Evolutionary conservation across 2,888 invertebrate genomes (phyloP), one percentile per base, ranked within the genome.

Genomic region (Melinaea menophilus): DNA sequence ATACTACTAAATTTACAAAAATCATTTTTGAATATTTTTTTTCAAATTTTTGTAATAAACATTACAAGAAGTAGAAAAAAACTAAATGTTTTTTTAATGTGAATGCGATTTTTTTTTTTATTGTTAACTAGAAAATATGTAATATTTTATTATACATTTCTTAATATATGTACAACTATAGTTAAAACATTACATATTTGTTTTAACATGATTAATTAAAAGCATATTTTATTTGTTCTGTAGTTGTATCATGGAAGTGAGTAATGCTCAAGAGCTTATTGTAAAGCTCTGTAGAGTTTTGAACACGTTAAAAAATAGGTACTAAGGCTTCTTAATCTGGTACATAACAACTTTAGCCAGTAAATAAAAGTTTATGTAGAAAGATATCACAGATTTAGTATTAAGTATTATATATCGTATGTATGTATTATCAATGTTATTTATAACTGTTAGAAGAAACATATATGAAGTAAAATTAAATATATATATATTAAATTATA

Each of bases 241-340:
- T 34, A 51, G 57, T 62, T 51, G 37, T 46, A 31, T 51, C 22
- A 51, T 48, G 35, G 1, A 57, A 45, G 59, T 59, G 48, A 56
- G 59, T 58, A 45, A 51, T 41, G 51, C 59, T 46, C 33, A 59
- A 48, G 31, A 61, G 62, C 60, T 65, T 63, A 58, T 59, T 33
- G 51, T 51, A 33, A 60, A 67, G 47, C 57, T 55, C 22, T 11
- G 51, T 34, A 48, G 47, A 61, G 63, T 65, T 67, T 58, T 59
- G 58, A 59, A 58, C 65, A 59, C 63, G 63, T 59, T 65, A 56
- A 63, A 57, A 61, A 57, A 65, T 59, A 65, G 63, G 61, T 59
- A 58, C 59, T 63, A 61, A 61, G 63, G 58, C 55, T 63, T 58
- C 55, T 41, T 67, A 59, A 67, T 63, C 63, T 61, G 61, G 55